Evolutionary conservation across 92 coral and sea anemone species (phyloP), one percentile per base, ranked within the genome.

Genomic region (Zoanthus sociatus): DNA sequence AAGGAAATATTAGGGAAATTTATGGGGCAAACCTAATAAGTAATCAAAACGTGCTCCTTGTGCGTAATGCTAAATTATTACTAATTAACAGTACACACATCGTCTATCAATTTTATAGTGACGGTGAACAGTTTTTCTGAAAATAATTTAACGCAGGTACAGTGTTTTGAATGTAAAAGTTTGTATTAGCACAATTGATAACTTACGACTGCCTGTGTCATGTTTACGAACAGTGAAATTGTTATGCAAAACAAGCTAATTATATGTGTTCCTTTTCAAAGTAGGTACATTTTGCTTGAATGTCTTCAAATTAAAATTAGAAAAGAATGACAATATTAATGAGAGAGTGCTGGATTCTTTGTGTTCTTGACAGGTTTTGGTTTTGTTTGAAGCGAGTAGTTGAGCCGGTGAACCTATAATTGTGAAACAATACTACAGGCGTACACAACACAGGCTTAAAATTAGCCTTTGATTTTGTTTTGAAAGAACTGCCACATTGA

Each of bases 111-210:
- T 81, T 44, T 54, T 42, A 81, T 45, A 46, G 5, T 2, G 16
- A 6, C 15, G 4, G 46, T 30, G 16, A 16, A 30, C 72, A 20
- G 72, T 4, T 18, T 30, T 83, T 79, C 87, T 81, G 87, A 91
- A 91, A 78, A 76, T 83, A 82, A 82, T 89, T 87, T 87, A 87
- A 92, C 86, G 87, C 85, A 89, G 91, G 79, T 92, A 26, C 26
- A 26, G 75, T 73, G 66, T 87, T 87, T 77, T 69, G 93, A 83
- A 93, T 91, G 91, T 90, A 89, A 92, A 89, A 89, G 75, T 68
- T 56, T 77, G 53, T 53, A 89, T 83, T 71, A 84, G 88, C 71
- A 14, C 92, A 92, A 89, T 92, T 78, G 89, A 46, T 60, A 46
- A 45, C 37, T 48, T 45, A 64, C n/a, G 54, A 44, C 13, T 14